Percentiles rank a stretch among this genome's conserved stretches.
These are phyloP conservation scores for Tinea pellionella DNA, from an alignment of 2,888 invertebrate species.

Conservation along the genomic window DNA sequence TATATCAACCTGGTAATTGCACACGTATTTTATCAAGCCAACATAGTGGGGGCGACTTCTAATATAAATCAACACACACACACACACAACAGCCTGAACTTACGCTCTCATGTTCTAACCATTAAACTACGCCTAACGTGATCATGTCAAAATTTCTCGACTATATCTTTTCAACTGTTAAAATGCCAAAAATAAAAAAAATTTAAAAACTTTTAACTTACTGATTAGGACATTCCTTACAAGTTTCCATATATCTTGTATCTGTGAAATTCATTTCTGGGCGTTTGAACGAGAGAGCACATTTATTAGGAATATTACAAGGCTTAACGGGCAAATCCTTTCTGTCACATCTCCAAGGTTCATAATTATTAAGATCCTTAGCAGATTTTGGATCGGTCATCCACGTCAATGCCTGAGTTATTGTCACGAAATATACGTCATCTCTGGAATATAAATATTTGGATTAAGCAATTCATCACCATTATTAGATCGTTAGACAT, in stretches of 20 bases:
- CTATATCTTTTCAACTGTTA: too few relatives aligned
- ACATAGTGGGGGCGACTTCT: too few relatives aligned
- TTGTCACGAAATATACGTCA: slow-evolving; percentile 88
- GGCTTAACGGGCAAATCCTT: slow-evolving; percentile 78
- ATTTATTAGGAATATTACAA: slow-evolving; percentile 85
- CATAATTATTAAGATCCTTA: slow-evolving; percentile 76
- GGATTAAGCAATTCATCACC: too few relatives aligned
- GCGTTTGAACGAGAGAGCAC: slow-evolving; percentile 83
- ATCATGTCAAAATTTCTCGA: too few relatives aligned
- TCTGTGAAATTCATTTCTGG: slow-evolving; percentile 82
- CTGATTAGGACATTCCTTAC: slow-evolving; percentile 84
- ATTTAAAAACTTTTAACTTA: slow-evolving; percentile 35
- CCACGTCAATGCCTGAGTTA: slow-evolving; percentile 90
- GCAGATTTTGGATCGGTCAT: slow-evolving; percentile 85
- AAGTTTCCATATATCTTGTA: slow-evolving; percentile 89
- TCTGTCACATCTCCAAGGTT: slow-evolving; percentile 85
- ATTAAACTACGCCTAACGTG: too few relatives aligned
- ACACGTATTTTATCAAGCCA: too few relatives aligned
- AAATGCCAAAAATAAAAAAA: not conserved
- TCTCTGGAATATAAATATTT: slow-evolving; percentile 64
- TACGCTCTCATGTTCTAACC: too few relatives aligned
- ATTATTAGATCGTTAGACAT: too few relatives aligned
- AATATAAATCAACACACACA: too few relatives aligned
- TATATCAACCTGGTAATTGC: too few relatives aligned
- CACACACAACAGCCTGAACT: too few relatives aligned